Percentiles rank a stretch among this genome's conserved stretches.
Evolutionary conservation across 2,797 vertebrate genomes (phyloP).

Genomic region (Premnoplex brunnescens): DNA sequence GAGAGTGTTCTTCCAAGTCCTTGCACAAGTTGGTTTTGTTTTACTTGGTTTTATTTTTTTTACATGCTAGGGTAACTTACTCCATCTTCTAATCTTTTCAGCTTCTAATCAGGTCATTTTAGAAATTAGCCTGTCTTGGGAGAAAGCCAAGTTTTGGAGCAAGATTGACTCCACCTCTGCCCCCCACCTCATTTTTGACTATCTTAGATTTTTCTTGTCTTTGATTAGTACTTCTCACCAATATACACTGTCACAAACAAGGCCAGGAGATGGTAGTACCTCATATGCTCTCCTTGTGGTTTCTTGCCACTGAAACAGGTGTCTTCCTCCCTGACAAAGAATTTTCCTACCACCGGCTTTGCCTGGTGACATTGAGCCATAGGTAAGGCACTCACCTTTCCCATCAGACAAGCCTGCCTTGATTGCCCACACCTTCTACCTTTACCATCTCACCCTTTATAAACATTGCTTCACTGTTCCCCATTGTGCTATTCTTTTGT

Average conservation of each 20-base stretch:
- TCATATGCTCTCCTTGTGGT: background rate
- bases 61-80: background rate
- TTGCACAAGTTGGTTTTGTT: background rate
- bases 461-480: background rate
- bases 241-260: background rate
- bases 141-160: background rate
- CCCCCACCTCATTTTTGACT: background rate
- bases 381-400: background rate
- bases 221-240: background rate
- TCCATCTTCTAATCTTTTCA: background rate
- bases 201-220: background rate
- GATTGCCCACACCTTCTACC: background rate
- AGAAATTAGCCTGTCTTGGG: background rate
- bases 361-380: background rate
- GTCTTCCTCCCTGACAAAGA: background rate
- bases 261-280: background rate
- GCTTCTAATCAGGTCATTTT: background rate
- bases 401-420: background rate
- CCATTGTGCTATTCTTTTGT: background rate
- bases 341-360: background rate
- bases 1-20: background rate
- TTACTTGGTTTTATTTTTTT: background rate
- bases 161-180: accelerated
- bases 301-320: background rate
- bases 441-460: background rate